Base-by-base conservation (phyloP, 2,113 vertebrate genomes). In the Glaucomys volans region DNA sequence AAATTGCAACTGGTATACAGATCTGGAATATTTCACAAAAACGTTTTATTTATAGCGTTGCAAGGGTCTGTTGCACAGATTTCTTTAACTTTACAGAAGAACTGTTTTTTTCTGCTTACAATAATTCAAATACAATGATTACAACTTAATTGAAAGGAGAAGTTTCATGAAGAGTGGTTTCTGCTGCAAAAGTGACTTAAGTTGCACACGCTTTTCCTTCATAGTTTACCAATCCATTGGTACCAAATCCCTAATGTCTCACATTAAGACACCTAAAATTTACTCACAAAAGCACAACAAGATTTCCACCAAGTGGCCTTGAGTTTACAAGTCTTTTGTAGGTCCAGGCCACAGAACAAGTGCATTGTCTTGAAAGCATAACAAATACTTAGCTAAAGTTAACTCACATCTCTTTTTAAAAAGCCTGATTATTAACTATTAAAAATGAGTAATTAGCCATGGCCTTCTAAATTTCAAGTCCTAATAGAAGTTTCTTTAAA, bases 1-100 rank as follows among this genome's bases (percentile, higher is more conserved):
- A 96, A 97, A 85, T 81, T 64, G 90, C 54, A 64, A 4, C 77
- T 62, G 94, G 77, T 94, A 75, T 35, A 74, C 75, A 95, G 37
- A 92, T 67, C 87, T 88, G 71, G 87, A 92, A 20, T 87, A 85
- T 92, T 95, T 96, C 85, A 95, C 77, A 42, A 69, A 90, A 95
- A 87, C 89, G 83, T 86, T 95, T 87, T 87, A 85, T 88, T 97
- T 96, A 96, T 81, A 67, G 32, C 17, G 7, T 86, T 95, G 30
- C 75, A 92, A 77, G 54, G 32, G 44, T 81, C 77, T 67, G 30
- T 54, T 77, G 57, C n/a, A 91, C 76, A 93, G 37, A 85, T 86
- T 93, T 97, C 11, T 69, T 94, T 88, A 77, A 4, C 74, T 97
- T 95, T 87, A 87, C 35, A 74, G 6, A 66, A 87, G n/a, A 95